A percentile compares a stretch with the other conserved stretches of the same genome.
Evolutionary conservation across 1,140 invertebrate genomes (phyloP).

Genomic region (Nymphalis io): DNA sequence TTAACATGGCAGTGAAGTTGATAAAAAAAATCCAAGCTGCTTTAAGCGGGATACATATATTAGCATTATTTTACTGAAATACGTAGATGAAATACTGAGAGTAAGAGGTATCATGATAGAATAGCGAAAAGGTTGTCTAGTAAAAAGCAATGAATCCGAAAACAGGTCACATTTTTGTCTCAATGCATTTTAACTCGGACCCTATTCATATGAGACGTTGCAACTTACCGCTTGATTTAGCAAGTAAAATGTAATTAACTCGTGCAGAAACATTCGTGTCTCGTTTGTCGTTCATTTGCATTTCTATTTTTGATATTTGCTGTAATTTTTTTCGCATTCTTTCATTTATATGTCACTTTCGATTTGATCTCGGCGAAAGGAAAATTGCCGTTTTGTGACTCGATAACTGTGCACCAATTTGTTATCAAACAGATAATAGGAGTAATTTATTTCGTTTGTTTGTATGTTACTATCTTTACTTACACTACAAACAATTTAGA

Average conservation of each 20-base stretch:
- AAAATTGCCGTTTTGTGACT: not conserved
- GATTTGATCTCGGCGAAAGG: not conserved
- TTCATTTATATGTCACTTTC: not conserved
- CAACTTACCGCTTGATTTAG: constrained; percentile 17
- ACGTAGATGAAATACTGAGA: not conserved
- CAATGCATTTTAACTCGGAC: constrained; percentile 7
- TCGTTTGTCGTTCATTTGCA: not conserved
- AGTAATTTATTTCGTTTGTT: too few relatives aligned
- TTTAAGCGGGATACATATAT: too few relatives aligned
- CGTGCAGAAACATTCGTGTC: constrained; percentile 7
- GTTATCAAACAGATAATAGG: too few relatives aligned
- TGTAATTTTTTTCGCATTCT: not conserved
- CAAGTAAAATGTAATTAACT: constrained; percentile 24
- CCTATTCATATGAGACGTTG: not conserved
- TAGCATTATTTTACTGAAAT: too few relatives aligned
- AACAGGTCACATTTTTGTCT: constrained; percentile 24
- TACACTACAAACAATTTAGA: too few relatives aligned
- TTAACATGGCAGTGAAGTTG: too few relatives aligned
- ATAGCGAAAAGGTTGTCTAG: not conserved
- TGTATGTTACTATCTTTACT: too few relatives aligned
- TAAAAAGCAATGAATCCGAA: constrained; percentile 19
- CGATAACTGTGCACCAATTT: not conserved
- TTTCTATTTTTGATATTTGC: constrained; percentile 4
- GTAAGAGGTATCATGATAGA: not conserved
- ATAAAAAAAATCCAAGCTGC: too few relatives aligned